These are phyloP conservation scores for Phalangium opilio DNA, from an alignment of 2,888 invertebrate species.

Conservation along the genomic window DNA sequence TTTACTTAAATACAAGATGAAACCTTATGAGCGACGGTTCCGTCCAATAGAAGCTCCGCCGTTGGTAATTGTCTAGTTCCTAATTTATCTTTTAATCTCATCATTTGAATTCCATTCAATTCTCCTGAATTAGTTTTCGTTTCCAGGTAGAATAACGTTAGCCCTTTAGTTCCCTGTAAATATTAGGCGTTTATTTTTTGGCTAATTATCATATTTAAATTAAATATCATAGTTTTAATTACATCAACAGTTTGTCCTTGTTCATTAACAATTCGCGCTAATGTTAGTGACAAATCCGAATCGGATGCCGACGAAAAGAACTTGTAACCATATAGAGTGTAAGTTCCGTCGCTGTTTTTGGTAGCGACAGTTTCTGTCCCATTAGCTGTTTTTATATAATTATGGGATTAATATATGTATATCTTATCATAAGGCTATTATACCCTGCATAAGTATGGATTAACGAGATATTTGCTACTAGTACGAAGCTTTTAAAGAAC, in stretches of 20 bases:
- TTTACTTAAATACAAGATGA: background rate
- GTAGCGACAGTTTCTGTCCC: slow-evolving; percentile 38
- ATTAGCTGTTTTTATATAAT: slow-evolving; percentile 26
- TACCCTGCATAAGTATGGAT: too few species aligned
- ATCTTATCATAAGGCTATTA: too few species aligned
- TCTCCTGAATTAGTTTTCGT: slow-evolving; percentile 28
- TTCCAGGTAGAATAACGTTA: slow-evolving; percentile 38
- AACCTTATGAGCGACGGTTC: slow-evolving; percentile 32
- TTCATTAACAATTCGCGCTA: slow-evolving; percentile 35
- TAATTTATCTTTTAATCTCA: slow-evolving; percentile 40
- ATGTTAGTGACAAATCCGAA: slow-evolving; percentile 39
- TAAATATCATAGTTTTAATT: too few species aligned
- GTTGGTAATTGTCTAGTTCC: slow-evolving; percentile 42
- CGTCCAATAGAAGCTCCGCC: slow-evolving; percentile 41
- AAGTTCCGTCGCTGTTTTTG: slow-evolving; percentile 29
- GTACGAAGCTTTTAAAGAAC: too few species aligned
- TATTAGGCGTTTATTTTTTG: background rate
- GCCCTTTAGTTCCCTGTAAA: slow-evolving; percentile 33
- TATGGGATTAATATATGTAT: too few species aligned
- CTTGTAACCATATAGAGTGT: slow-evolving; percentile 39
- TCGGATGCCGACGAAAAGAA: slow-evolving; percentile 44
- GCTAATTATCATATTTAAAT: too few species aligned
- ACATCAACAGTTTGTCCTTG: slow-evolving; percentile 25
- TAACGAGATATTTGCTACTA: too few species aligned
- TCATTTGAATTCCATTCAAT: slow-evolving; percentile 38